Evolutionary conservation across 1,140 invertebrate species (phyloP), one percentile per base, ranked within the genome.

Genomic region (Mesaphorura yosii): DNA sequence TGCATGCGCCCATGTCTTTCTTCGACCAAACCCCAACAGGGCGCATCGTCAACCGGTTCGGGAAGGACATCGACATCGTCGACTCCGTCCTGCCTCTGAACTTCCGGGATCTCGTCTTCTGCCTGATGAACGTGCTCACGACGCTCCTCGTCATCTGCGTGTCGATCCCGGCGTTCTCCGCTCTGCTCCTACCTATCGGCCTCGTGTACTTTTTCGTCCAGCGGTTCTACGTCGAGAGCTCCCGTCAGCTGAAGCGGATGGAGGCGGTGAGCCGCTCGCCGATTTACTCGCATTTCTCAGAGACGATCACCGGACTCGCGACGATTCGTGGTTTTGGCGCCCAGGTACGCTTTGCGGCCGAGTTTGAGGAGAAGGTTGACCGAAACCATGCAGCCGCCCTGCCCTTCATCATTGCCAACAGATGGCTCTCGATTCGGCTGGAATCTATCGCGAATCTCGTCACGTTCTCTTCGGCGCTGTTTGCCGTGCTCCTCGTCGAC

Each of bases 391-490:
- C 55, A 6, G 66, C 61, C 46, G 69, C 67, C 53, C 72, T 66
- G 59, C 70, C 69, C 3, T 67, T 58, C 22, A 58, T 66, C 42
- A 62, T 68, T 28, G 54, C 64, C 12, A 72, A 67, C 49, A 48
- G 80, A 77, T 78, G 17, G 29, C 19, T 27, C 14, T 17, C 20
- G 12, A 41, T 14, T 85, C 88, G 90, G 27, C 34, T 97, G 48
- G 92, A 96, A 70, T 86, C 91, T 77, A 80, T 92, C 45, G 89
- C 88, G 50, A 93, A 93, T 70, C 69, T 87, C 29, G 87, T 96
- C 58, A 89, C 95, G 53, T 79, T 96, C 62, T 88, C 86, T 66
- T 78, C 90, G 45, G 83, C 88, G 1, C 64, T 94, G 20, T 73
- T 74, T 68, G 69, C 71, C 48, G 72, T 74, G 4, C 48, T 73